Conservation (phyloP, 1,140 invertebrate genomes). For the Myzus persicae region DNA sequence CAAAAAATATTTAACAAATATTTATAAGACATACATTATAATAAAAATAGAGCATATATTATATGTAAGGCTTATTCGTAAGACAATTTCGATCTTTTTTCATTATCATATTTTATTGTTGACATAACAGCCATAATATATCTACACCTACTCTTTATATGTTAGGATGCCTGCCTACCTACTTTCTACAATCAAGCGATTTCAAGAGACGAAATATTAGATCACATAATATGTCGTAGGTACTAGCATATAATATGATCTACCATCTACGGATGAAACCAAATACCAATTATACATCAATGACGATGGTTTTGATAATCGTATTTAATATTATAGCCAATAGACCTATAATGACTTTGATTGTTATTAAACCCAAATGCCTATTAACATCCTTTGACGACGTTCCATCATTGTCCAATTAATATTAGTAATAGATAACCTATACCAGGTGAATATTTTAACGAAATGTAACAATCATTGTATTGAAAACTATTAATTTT, state of each 20-base stretch:
- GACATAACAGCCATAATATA: not conserved
- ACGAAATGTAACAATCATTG: not conserved
- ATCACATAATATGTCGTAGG: not conserved
- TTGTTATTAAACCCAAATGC: not conserved
- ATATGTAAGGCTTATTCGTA: conserved; percentile 47
- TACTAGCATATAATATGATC: not conserved
- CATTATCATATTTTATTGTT: not conserved
- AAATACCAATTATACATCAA: not conserved
- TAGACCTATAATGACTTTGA: not conserved
- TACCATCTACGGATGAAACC: not conserved
- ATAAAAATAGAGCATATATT: conserved; percentile 36
- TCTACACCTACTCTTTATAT: not conserved
- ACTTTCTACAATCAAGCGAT: not conserved
- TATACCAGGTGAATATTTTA: not conserved
- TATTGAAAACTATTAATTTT: not conserved
- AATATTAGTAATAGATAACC: too few species aligned
- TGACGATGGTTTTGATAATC: not conserved
- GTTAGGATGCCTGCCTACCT: not conserved
- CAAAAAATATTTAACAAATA: conserved; percentile 43
- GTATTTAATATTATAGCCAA: not conserved
- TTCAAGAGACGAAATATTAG: not conserved
- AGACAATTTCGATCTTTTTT: conserved; percentile 25
- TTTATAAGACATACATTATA: conserved; percentile 43
- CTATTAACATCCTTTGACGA: not conserved
- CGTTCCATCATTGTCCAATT: not conserved